Evolutionary conservation across 2,888 invertebrate species (phyloP).

Genomic region (Callimorpha dominula): DNA sequence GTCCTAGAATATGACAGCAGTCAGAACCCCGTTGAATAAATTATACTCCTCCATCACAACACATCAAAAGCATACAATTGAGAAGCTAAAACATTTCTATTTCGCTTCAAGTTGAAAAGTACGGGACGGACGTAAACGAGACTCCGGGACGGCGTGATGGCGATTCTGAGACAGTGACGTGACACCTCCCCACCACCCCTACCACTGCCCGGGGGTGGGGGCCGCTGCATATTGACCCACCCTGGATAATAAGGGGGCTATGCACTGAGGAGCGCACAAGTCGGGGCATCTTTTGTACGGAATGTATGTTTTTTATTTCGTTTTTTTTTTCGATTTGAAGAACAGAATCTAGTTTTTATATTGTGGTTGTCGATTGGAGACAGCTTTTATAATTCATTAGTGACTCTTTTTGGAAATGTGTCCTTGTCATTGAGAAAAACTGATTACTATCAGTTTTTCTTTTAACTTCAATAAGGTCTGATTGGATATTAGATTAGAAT

Average conservation of each 20-base stretch:
- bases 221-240: constrained; percentile 73
- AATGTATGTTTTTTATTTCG: constrained; percentile 66
- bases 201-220: constrained; percentile 44
- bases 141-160: constrained; percentile 76
- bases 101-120: constrained; percentile 76
- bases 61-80: constrained; percentile 35
- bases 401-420: constrained; percentile 6
- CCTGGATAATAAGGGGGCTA: constrained; percentile 81
- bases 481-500: constrained; percentile 17
- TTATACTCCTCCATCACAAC: constrained; percentile 17
- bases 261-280: constrained; percentile 67
- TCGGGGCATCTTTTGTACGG: constrained; percentile 74
- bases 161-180: constrained; percentile 84
- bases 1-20: background rate
- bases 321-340: constrained; percentile 11
- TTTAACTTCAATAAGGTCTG: constrained; percentile 10
- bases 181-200: constrained; percentile 63
- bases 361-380: background rate
- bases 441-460: background rate
- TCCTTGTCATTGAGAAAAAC: too few relatives aligned
- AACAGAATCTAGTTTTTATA: constrained; percentile 1
- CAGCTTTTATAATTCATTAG: constrained; percentile 6
- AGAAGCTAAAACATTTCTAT: constrained; percentile 61
- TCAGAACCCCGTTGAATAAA: background rate
- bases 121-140: constrained; percentile 81